phyloP scores from a whole-genome alignment of 2,888 invertebrate species.

The Pristionchus fissidentatus region DNA sequence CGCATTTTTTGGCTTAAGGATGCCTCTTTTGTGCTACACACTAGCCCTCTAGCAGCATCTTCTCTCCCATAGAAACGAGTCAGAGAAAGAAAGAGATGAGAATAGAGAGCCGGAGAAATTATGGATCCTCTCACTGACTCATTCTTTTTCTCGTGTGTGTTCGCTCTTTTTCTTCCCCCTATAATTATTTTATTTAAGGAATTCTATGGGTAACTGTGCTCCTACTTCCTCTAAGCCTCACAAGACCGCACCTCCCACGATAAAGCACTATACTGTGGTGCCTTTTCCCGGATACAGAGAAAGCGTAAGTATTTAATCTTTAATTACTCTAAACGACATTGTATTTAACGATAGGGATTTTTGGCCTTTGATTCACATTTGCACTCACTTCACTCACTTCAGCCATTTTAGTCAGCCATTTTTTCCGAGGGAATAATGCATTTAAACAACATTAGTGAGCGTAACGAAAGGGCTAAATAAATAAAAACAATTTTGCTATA shows the following conservation, averaged over 20 bases:
- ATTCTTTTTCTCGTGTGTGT: neutral
- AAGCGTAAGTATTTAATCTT: neutral
- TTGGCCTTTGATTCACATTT: too few species aligned
- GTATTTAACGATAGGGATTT: too few species aligned
- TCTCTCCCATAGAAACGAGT: neutral
- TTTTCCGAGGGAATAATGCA: too few species aligned
- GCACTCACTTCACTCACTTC: too few species aligned
- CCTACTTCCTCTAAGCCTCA: neutral
- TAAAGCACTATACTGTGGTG: slow-evolving; percentile 18
- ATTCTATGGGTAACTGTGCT: slow-evolving; percentile 24
- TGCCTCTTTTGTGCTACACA: neutral
- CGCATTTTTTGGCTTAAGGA: too few species aligned
- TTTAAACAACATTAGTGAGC: too few species aligned
- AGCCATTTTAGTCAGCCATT: too few species aligned
- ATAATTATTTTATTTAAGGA: neutral
- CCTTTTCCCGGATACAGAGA: slow-evolving; percentile 33
- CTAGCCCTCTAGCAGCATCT: neutral
- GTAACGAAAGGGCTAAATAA: too few species aligned
- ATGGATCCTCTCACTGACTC: neutral
- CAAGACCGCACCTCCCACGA: neutral
- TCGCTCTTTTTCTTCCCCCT: neutral
- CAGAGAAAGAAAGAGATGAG: neutral
- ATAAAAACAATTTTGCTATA: too few species aligned
- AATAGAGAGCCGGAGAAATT: neutral
- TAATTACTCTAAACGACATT: too few species aligned